Conservation (phyloP, 2,113 vertebrate genomes). For the Dromas ardeola region DNA sequence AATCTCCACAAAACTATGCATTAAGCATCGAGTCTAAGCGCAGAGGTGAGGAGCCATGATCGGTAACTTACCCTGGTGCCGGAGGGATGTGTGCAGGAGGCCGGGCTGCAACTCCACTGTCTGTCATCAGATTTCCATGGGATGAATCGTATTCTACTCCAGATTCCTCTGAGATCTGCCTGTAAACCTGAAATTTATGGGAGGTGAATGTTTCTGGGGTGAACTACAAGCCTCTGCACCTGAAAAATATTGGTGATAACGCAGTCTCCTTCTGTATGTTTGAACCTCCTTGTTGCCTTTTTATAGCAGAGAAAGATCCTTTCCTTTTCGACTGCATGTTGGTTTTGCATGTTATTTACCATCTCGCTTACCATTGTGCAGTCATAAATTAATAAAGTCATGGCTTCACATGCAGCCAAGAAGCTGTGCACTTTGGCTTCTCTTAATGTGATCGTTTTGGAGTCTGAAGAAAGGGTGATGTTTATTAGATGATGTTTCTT, state of each 20-base stretch:
- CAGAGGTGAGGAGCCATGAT: background rate
- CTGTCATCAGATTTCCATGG: background rate
- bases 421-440: background rate
- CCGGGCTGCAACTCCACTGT: background rate
- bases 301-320: background rate
- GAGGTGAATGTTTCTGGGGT: background rate
- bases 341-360: conserved; percentile 12
- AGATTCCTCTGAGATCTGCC: background rate
- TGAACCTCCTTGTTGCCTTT: background rate
- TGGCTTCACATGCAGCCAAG: background rate
- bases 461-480: background rate
- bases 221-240: background rate
- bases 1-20: background rate
- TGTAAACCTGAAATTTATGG: background rate
- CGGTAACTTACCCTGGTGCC: background rate
- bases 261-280: background rate
- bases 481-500: conserved; percentile 15
- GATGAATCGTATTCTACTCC: background rate
- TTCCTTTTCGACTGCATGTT: background rate
- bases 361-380: background rate
- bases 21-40: background rate
- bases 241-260: background rate
- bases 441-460: background rate
- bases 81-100: background rate
- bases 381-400: conserved; percentile 55